Base-by-base conservation (phyloP, 2,797 vertebrate genomes). In the Scleropages formosus region DNA sequence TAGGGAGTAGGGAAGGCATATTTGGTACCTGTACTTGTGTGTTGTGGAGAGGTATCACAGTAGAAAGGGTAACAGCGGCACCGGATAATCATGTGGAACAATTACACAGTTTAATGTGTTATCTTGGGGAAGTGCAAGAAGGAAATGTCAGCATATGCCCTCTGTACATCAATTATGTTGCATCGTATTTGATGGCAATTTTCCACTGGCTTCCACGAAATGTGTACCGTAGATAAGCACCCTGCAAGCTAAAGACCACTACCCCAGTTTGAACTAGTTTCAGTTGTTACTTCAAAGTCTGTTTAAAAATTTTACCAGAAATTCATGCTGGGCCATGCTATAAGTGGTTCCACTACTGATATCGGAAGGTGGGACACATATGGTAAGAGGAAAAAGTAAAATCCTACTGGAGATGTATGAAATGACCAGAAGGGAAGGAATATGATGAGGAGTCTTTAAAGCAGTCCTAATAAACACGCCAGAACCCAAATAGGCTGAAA, bases 131-230 rank as follows among this genome's bases (percentile, higher is more conserved):
- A 59, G 58, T 59, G 18, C 4, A 59, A 59, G 58, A 20, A 1
- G 15, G 15, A 4, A 61, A 61, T n/a, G 16, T 39, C 31, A 39
- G 31, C 39, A 39, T 39, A 2, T 39, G 31, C 6, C 31, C 31
- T 39, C 31, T 31, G 31, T 39, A 6, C 31, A 39, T 39, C 31
- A 61, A 2, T 61, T 18, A n/a, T 20, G 49, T 56, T 70, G 70
- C 22, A 24, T 70, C 49, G 53, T 53, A 70, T 70, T 24, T 39
- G 6, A 39, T 2, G 31, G 31, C 16, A 70, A 22, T 51, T 53
- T 24, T 70, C 67, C 46, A 49, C 51, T 39, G 31, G 31, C 31
- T 51, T 69, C 66, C 44, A 69, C 67, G 69, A 24, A 69, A 51
- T 51, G 47, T 51, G 1, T 27, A 18, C 47, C 70, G 22, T 12